Evolutionary conservation across 2,113 vertebrate genomes (phyloP), one percentile per base, ranked within the genome.

Genomic region (Chunga burmeisteri): DNA sequence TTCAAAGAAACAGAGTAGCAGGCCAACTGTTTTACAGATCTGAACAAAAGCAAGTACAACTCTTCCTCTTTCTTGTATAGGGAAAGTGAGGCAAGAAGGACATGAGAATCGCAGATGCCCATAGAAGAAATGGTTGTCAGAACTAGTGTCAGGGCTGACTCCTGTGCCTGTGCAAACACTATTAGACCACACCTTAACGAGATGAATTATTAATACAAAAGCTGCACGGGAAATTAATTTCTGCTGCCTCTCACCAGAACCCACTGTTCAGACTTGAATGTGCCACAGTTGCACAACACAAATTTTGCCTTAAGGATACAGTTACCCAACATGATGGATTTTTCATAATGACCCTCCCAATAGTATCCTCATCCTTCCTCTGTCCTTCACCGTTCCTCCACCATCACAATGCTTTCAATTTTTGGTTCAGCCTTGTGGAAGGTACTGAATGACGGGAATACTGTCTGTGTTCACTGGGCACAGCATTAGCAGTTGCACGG

Each of bases 201-300:
- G 81, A 73, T 81, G 53, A 93, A 93, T 94, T 95, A 89, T 97
- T 94, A 84, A 96, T 92, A 93, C 62, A 92, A 81, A 86, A 96
- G 34, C 27, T 95, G 38, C 93, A 87, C 68, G 42, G 80, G 86
- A 96, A 94, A 94, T 82, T 84, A 6, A 47, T 75, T 89, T 93
- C 89, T 92, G 32, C 55, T 95, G 88, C 68, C 73, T 97, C 92
- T 95, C 81, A 94, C 87, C 85, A 93, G 68, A 97, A 78, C 49
- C 71, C 73, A 62, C 88, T 97, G 95, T 93, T 95, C 71, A 88
- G 92, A 94, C 88, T 86, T 94, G 94, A 97, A 95, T 53, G 62
- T 90, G 73, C 91, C 20, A 0, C 58, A 85, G 75, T 97, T 97
- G 87, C 92, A 81, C 92, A 97, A 97, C 2, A 23, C 23, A 66